Conservation (phyloP, 2,113 vertebrate genomes). For the Abramis brama region DNA sequence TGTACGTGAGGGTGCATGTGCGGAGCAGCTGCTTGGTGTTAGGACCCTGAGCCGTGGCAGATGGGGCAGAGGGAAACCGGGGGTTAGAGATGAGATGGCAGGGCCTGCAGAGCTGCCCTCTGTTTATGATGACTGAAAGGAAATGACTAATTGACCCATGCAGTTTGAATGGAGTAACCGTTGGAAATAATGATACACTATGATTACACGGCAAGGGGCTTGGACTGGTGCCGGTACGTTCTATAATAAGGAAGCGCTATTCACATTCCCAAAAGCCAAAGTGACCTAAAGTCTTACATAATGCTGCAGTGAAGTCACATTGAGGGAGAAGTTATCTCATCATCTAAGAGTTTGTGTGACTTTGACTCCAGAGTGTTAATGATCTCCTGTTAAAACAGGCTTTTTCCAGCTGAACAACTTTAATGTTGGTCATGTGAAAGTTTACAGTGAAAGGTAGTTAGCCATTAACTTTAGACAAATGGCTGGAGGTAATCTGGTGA, state of each 20-base stretch:
- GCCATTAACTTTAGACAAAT: slow-evolving; percentile 65
- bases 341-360: neutral
- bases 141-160: slow-evolving; percentile 74
- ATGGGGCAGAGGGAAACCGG: slow-evolving; percentile 62
- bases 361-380: slow-evolving; percentile 8
- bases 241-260: slow-evolving; percentile 70
- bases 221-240: slow-evolving; percentile 65
- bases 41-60: slow-evolving; percentile 39
- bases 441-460: slow-evolving; percentile 51
- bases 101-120: slow-evolving; percentile 56
- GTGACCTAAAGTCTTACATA: slow-evolving; percentile 66
- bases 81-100: slow-evolving; percentile 54
- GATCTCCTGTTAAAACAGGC: slow-evolving; percentile 20
- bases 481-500: slow-evolving; percentile 49
- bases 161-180: slow-evolving; percentile 67
- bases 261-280: slow-evolving; percentile 62
- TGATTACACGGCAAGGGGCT: slow-evolving; percentile 65
- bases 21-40: slow-evolving; percentile 30
- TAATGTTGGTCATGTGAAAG: neutral
- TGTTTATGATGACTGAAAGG: slow-evolving; percentile 68
- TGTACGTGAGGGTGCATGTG: neutral
- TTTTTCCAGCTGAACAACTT: neutral
- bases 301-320: slow-evolving; percentile 55
- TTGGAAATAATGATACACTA: slow-evolving; percentile 73
- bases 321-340: slow-evolving; percentile 33